These are phyloP conservation scores for Apamea crenata DNA, from an alignment of 2,888 invertebrate species.

Conservation along the genomic window DNA sequence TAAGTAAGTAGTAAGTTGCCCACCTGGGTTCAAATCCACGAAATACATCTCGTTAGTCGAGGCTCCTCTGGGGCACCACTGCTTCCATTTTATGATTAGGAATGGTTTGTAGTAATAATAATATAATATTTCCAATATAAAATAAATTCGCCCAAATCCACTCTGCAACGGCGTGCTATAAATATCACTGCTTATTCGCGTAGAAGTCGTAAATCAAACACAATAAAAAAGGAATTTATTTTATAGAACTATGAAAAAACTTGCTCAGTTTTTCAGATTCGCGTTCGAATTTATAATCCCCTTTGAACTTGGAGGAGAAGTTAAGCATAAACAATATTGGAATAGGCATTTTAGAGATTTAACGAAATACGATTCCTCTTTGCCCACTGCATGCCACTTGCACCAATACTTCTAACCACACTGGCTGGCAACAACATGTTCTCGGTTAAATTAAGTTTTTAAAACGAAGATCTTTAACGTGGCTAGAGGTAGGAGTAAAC, in stretches of 20 bases:
- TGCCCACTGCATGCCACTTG: not conserved
- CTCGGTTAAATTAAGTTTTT: not conserved
- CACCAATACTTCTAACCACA: not conserved
- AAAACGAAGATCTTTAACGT: too few species aligned
- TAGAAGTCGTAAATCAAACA: slow-evolving; percentile 36
- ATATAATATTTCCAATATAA: not conserved
- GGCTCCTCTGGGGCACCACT: too few species aligned
- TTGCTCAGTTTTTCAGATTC: slow-evolving; percentile 11
- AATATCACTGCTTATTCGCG: slow-evolving; percentile 29
- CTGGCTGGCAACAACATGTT: not conserved
- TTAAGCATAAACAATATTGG: not conserved
- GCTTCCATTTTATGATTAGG: too few species aligned
- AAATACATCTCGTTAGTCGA: too few species aligned
- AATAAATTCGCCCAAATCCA: not conserved
- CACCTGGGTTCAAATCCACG: too few species aligned
- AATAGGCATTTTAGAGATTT: not conserved
- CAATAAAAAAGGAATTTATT: slow-evolving; percentile 20
- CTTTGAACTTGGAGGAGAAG: not conserved
- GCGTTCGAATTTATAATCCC: slow-evolving; percentile 3
- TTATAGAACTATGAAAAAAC: slow-evolving; percentile 7
- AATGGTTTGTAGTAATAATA: not conserved
- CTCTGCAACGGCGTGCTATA: slow-evolving; percentile 12
- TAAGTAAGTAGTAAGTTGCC: too few species aligned
- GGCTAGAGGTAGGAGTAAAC: too few species aligned
- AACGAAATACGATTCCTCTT: not conserved